Evolutionary conservation across 2,888 invertebrate genomes (phyloP), one percentile per base, ranked within the genome.

Genomic region (Oligia strigilis): DNA sequence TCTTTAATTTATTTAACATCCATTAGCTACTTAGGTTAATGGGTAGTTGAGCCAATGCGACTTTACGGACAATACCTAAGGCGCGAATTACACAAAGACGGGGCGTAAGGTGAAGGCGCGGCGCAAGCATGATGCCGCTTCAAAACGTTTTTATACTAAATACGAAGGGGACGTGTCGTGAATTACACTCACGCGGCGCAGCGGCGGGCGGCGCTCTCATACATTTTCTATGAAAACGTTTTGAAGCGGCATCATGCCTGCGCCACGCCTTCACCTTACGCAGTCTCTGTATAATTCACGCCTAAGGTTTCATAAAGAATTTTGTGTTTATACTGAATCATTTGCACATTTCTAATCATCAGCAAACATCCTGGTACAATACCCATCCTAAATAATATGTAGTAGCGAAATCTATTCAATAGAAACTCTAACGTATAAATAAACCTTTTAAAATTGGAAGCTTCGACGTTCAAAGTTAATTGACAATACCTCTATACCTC

Each of bases 401-500:
- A 70, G 55, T 69, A 55, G 46, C 60, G 14, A 83, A 72, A 19
- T 71, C 1, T 58, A 23, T 66, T 62, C 58, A 75, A 64, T 67
- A 62, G 43, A 62, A 55, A 43, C 69, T 73, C 55, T 64, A 65
- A 72, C 70, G 43, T 72, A 52, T 60, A 58, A 75, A 36, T 2
- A 36, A 36, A 29, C 72, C 43, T 70, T 80, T 66, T 71, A 66
- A 87, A 75, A 77, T 73, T 76, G 66, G 58, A 72, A 72, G 78
- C 77, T 77, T 71, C 65, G 75, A 64, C 71, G 65, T 75, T 85
- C 81, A 71, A 76, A 87, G 77, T 84, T 76, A 76, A 80, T 82
- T 87, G 84, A 84, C 80, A 62, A 80, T 80, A 75, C 66, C 75
- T 83, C 75, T 72, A 29, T 29, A 75, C 66, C 75, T 83, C 75